These are phyloP conservation scores for Apodemia mormo DNA, from an alignment of 2,888 invertebrate genomes.

Conservation along the genomic window DNA sequence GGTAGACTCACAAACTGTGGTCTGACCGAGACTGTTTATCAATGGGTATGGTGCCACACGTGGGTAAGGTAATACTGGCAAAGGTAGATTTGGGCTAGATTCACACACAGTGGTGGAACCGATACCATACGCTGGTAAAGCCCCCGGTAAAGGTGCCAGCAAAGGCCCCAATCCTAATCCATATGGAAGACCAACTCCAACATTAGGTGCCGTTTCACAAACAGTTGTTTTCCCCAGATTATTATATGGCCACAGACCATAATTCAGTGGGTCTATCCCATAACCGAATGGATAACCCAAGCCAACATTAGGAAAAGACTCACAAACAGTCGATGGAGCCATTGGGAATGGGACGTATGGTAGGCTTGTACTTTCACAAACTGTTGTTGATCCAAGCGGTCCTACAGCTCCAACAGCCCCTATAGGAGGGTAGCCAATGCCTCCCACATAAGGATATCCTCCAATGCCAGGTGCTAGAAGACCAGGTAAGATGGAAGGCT, in stretches of 20 bases:
- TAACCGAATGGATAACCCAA: background rate
- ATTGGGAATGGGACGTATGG: conserved; percentile 19
- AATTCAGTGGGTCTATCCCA: background rate
- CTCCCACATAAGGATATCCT: background rate
- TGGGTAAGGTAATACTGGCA: conserved; percentile 22
- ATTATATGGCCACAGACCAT: background rate
- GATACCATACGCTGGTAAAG: background rate
- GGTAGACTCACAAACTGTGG: conserved; percentile 29
- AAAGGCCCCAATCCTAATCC: background rate
- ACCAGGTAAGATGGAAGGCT: conserved; percentile 23
- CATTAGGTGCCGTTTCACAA: conserved; percentile 7
- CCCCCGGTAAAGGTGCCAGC: background rate
- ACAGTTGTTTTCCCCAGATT: conserved; percentile 8
- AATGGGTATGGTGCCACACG: conserved; percentile 18
- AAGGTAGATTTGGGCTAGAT: conserved; percentile 27
- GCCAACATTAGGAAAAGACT: background rate
- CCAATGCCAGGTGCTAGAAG: background rate
- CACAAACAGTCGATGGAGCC: background rate
- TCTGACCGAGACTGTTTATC: background rate
- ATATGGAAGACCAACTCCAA: background rate
- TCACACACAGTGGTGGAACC: conserved; percentile 40
- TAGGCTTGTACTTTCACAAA: background rate
- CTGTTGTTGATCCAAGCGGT: background rate
- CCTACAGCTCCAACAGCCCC: background rate
- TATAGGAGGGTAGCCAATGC: background rate